phyloP scores from a whole-genome alignment of 2,888 invertebrate species.

The Trissoscelio sp. region DNA sequence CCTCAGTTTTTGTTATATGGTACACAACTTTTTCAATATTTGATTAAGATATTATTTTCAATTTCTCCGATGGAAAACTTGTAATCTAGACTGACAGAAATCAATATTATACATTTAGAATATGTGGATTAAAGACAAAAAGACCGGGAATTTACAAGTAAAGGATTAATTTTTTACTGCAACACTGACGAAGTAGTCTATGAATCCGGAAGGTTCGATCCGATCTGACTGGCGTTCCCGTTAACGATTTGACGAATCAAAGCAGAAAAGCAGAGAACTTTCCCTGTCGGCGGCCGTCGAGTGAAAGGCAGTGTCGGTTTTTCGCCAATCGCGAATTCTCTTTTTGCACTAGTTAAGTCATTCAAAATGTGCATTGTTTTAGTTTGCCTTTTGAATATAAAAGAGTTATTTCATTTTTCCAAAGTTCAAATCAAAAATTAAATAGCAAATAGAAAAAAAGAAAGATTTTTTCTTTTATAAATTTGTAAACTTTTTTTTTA shows the following conservation, averaged over 20 bases:
- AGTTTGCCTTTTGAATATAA: neutral
- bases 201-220: slow-evolving; percentile 58
- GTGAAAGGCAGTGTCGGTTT: slow-evolving; percentile 73
- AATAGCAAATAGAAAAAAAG: neutral
- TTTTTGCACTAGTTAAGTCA: slow-evolving; percentile 47
- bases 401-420: neutral
- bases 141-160: no score
- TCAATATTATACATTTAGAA: no score
- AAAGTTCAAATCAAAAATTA: neutral
- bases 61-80: neutral
- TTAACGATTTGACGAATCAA: slow-evolving; percentile 69
- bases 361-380: slow-evolving; percentile 17
- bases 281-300: slow-evolving; percentile 72
- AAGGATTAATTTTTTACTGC: slow-evolving; percentile 30
- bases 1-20: slow-evolving; percentile 3
- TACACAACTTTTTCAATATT: neutral
- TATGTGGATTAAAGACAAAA: no score
- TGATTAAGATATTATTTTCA: neutral
- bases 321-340: slow-evolving; percentile 68
- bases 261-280: slow-evolving; percentile 69
- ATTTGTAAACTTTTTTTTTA: no score
- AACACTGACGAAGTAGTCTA: slow-evolving; percentile 45
- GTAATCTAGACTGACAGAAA: neutral
- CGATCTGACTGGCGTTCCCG: slow-evolving; percentile 53
- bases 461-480: no score